phyloP scores from a whole-genome alignment of 2,888 invertebrate species.

The Cantharis flavilabris region DNA sequence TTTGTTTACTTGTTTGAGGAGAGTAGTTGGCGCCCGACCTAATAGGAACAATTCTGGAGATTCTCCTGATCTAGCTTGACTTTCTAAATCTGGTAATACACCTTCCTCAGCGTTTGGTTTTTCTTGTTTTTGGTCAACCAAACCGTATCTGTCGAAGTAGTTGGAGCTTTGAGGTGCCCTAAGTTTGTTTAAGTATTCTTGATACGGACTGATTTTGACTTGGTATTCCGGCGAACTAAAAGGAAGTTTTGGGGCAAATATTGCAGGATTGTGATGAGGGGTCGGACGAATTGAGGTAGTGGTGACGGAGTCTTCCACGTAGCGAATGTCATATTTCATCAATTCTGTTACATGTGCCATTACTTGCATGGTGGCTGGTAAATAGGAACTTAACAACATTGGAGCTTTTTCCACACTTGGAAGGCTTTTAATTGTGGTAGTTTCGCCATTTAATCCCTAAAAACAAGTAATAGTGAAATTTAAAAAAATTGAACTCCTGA shows the following conservation, averaged over 20 bases:
- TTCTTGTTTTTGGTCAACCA: slow-evolving; percentile 2
- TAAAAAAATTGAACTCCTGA: too few relatives aligned
- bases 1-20: slow-evolving; percentile 48
- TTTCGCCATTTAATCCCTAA: not conserved
- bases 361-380: slow-evolving; percentile 72
- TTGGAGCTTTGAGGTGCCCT: slow-evolving; percentile 35
- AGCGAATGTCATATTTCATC: slow-evolving; percentile 62
- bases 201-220: slow-evolving; percentile 15
- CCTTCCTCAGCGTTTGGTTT: not conserved
- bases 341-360: slow-evolving; percentile 65
- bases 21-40: slow-evolving; percentile 49
- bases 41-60: slow-evolving; percentile 35
- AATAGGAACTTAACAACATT: slow-evolving; percentile 63
- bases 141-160: slow-evolving; percentile 35
- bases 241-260: slow-evolving; percentile 60
- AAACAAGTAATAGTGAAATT: not conserved
- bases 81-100: not conserved
- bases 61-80: not conserved
- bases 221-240: slow-evolving; percentile 46
- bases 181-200: slow-evolving; percentile 38
- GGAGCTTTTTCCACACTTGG: slow-evolving; percentile 57
- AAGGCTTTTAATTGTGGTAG: slow-evolving; percentile 33
- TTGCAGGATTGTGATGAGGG: slow-evolving; percentile 55
- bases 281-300: slow-evolving; percentile 49
- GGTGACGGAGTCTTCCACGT: slow-evolving; percentile 40